Evolutionary conservation across 2,797 vertebrate species (phyloP).

Genomic region (Enoplosus armatus): DNA sequence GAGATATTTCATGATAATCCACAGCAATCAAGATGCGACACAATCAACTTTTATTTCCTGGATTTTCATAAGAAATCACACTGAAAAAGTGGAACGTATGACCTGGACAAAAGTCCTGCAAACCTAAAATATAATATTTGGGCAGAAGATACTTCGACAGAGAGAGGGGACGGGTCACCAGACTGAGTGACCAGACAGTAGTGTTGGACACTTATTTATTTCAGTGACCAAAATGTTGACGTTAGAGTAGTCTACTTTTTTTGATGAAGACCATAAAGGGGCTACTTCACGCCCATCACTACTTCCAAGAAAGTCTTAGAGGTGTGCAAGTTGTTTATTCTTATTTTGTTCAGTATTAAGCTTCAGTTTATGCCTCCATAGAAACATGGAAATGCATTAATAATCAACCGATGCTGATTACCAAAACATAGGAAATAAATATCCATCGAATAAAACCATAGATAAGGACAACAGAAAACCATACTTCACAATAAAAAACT

Average conservation of each 20-base stretch:
- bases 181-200: neutral
- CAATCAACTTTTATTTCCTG: neutral
- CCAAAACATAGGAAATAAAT: neutral
- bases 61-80: neutral
- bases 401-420: neutral
- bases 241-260: neutral
- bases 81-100: neutral
- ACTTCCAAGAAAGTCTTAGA: neutral
- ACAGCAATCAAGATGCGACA: neutral
- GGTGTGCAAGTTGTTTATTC: neutral
- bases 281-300: neutral
- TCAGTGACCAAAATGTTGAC: neutral
- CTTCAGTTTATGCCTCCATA: neutral
- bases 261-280: neutral
- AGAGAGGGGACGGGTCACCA: too few species aligned
- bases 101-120: neutral
- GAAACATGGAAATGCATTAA: neutral
- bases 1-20: neutral
- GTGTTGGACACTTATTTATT: neutral
- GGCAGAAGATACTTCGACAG: neutral
- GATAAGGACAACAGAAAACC: neutral
- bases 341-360: neutral
- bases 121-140: neutral
- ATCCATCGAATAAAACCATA: neutral
- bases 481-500: neutral